Percentiles rank a stretch among this genome's conserved stretches.
phyloP scores from a whole-genome alignment of 2,888 invertebrate species.

The Elaeidobius kamerunicus region DNA sequence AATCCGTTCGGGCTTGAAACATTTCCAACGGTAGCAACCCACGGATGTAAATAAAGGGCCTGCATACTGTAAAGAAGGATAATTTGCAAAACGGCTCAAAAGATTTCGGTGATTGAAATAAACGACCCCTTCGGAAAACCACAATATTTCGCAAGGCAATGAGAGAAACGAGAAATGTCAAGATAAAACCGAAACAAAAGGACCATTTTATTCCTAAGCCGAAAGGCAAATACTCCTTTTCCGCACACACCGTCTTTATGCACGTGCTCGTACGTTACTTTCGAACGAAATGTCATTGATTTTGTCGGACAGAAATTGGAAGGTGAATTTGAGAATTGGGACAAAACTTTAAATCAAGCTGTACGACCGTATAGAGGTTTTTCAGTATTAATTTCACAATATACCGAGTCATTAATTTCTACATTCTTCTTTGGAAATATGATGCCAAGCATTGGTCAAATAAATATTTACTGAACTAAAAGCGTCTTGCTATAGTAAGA shows the following conservation, averaged over 20 bases:
- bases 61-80: constrained; percentile 20
- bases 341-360: too few relatives aligned
- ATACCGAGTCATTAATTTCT: too few relatives aligned
- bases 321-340: too few relatives aligned
- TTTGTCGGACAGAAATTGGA: constrained; percentile 2
- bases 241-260: constrained; percentile 1
- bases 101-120: constrained; percentile 22
- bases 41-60: background rate
- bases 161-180: constrained; percentile 1
- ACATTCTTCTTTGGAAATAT: too few relatives aligned
- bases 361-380: too few relatives aligned
- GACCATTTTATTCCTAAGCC: constrained; percentile 1
- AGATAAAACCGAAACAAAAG: constrained; percentile 1
- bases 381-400: too few relatives aligned
- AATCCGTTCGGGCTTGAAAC: background rate
- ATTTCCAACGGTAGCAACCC: background rate
- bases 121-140: constrained; percentile 17
- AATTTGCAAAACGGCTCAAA: constrained; percentile 25
- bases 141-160: constrained; percentile 15
- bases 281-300: constrained; percentile 7
- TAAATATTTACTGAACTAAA: constrained; percentile 11
- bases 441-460: too few relatives aligned
- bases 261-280: constrained; percentile 5
- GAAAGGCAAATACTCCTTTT: constrained; percentile 7
- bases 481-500: background rate